These are phyloP conservation scores for Danio albolineatus DNA, from an alignment of 2,797 vertebrate genomes.

Conservation along the genomic window DNA sequence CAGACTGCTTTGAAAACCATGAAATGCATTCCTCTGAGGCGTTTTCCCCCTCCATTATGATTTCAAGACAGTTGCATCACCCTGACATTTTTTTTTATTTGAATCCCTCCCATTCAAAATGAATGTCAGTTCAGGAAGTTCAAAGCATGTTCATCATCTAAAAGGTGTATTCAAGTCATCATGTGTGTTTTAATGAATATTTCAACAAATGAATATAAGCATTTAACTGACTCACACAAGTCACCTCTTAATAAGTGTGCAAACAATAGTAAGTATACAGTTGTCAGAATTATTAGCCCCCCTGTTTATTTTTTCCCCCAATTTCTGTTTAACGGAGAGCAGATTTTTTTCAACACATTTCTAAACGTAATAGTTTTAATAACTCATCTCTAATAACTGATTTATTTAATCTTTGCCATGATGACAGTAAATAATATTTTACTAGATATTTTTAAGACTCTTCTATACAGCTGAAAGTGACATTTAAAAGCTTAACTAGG, in stretches of 20 bases:
- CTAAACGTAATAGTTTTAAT: too few species aligned
- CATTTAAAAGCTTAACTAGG: too few species aligned
- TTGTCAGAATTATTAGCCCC: too few species aligned
- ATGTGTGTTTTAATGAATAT: not conserved
- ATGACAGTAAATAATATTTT: too few species aligned
- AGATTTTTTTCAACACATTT: too few species aligned
- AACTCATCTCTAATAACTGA: too few species aligned
- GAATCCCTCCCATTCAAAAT: not conserved
- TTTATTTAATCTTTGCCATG: too few species aligned
- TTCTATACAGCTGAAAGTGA: too few species aligned
- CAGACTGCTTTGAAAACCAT: not conserved
- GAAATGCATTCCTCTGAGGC: not conserved
- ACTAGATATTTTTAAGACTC: too few species aligned
- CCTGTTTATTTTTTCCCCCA: too few species aligned
- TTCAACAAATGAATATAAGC: not conserved
- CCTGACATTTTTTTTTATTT: not conserved
- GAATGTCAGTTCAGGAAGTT: not conserved
- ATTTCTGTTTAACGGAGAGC: too few species aligned
- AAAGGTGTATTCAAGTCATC: not conserved
- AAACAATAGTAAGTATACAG: not conserved
- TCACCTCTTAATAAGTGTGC: not conserved
- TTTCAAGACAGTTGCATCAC: conserved; percentile 26
- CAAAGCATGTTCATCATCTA: not conserved
- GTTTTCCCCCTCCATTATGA: not conserved
- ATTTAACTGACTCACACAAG: not conserved